phyloP scores from a whole-genome alignment of 2,113 vertebrate genomes.

The Gallinago paraguaiae region DNA sequence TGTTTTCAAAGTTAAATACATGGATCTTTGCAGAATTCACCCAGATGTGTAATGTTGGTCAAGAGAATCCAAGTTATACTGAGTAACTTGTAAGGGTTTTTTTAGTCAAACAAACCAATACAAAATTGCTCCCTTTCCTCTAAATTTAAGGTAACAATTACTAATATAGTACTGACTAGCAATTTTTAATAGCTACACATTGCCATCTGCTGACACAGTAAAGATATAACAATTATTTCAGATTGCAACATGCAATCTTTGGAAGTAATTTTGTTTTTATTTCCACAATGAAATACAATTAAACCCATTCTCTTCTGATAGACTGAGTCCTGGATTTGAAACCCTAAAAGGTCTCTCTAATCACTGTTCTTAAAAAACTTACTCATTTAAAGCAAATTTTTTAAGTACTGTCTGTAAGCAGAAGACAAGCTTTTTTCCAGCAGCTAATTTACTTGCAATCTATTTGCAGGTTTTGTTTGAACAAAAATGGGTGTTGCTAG shows the following conservation, averaged over 20 bases:
- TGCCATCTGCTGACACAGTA: conserved; percentile 37
- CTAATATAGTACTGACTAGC: background rate
- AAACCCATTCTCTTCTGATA: background rate
- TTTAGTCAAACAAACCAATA: background rate
- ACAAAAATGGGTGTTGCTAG: background rate
- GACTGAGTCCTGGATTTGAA: background rate
- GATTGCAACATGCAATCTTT: background rate
- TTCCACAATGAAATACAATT: background rate
- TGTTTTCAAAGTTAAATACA: background rate
- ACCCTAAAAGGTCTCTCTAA: background rate
- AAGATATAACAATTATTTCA: background rate
- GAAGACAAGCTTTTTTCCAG: background rate
- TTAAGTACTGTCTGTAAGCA: background rate
- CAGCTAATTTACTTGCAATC: background rate
- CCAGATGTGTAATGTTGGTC: background rate
- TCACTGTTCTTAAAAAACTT: background rate
- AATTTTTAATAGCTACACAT: background rate
- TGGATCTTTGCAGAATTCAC: background rate
- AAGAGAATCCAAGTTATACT: background rate
- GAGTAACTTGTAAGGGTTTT: accelerated
- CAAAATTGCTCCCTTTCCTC: background rate
- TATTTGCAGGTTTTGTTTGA: background rate
- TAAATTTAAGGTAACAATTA: background rate
- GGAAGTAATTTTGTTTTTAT: background rate
- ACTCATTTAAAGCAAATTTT: background rate